A percentile compares a stretch with the other conserved stretches of the same genome.
These are phyloP conservation scores for Cybosia mesomella DNA, from an alignment of 2,888 invertebrate species.

Conservation along the genomic window DNA sequence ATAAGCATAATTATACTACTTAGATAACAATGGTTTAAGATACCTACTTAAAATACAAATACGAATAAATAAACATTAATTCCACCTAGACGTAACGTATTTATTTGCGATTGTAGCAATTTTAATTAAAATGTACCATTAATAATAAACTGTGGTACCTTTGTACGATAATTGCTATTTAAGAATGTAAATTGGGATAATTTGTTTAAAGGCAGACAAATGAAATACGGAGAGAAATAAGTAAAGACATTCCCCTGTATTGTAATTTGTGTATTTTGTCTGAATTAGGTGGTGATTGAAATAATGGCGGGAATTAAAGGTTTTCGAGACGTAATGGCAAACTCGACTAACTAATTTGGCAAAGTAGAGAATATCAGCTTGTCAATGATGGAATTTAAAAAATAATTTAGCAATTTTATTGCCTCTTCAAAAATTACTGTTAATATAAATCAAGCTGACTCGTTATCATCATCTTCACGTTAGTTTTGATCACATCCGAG, in stretches of 20 bases:
- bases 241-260: conserved; percentile 28
- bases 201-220: conserved; percentile 39
- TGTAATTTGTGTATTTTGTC: conserved; percentile 25
- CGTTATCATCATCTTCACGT: too few species aligned
- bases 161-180: conserved; percentile 51
- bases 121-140: conserved; percentile 46
- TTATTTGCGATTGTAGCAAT: conserved; percentile 32
- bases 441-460: too few species aligned
- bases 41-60: not conserved
- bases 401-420: too few species aligned
- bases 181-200: conserved; percentile 51
- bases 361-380: not conserved
- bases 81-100: conserved; percentile 19
- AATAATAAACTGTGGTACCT: conserved; percentile 45
- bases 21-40: not conserved
- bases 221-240: conserved; percentile 27
- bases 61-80: conserved; percentile 18
- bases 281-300: conserved; percentile 17
- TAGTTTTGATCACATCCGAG: too few species aligned
- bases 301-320: conserved; percentile 7
- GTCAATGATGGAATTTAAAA: not conserved
- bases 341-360: not conserved
- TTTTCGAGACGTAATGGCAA: not conserved
- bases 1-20: not conserved
- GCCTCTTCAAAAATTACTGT: too few species aligned